These are phyloP conservation scores for Parapsyche elsis DNA, from an alignment of 1,140 invertebrate species.

Conservation along the genomic window DNA sequence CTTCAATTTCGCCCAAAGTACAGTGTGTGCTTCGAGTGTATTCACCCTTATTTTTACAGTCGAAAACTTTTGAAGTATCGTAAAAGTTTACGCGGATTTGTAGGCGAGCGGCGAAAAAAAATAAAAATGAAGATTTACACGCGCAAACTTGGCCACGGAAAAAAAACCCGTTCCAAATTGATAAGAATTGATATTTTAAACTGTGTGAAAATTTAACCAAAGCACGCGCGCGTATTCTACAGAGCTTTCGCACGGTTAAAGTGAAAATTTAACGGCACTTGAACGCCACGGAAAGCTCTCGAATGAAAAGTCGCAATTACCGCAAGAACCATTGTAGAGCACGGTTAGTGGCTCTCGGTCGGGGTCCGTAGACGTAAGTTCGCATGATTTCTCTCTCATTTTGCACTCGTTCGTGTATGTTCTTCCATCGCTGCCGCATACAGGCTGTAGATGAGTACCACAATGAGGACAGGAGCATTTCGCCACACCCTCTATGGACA, in stretches of 20 bases:
- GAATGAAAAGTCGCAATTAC: slow-evolving; percentile 69
- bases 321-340: slow-evolving; percentile 78
- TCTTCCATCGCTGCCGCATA: slow-evolving; percentile 88
- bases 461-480: slow-evolving; percentile 89
- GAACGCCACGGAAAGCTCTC: too few species aligned
- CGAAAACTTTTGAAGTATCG: neutral
- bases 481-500: slow-evolving; percentile 74
- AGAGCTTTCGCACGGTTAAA: neutral
- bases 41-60: too few species aligned
- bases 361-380: slow-evolving; percentile 58
- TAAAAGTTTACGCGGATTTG: neutral
- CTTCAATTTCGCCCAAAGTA: neutral
- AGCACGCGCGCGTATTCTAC: neutral
- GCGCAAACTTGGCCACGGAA: too few species aligned
- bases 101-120: neutral
- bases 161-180: too few species aligned
- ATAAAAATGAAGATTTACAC: neutral
- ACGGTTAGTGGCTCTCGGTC: slow-evolving; percentile 68
- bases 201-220: too few species aligned
- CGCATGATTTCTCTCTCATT: slow-evolving; percentile 82
- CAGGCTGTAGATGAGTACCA: slow-evolving; percentile 81
- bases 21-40: too few species aligned
- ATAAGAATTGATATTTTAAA: too few species aligned
- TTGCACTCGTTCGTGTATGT: slow-evolving; percentile 90
- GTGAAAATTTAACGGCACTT: too few species aligned